Conservation (phyloP, 2,113 vertebrate genomes). For the Zosterops borbonicus region DNA sequence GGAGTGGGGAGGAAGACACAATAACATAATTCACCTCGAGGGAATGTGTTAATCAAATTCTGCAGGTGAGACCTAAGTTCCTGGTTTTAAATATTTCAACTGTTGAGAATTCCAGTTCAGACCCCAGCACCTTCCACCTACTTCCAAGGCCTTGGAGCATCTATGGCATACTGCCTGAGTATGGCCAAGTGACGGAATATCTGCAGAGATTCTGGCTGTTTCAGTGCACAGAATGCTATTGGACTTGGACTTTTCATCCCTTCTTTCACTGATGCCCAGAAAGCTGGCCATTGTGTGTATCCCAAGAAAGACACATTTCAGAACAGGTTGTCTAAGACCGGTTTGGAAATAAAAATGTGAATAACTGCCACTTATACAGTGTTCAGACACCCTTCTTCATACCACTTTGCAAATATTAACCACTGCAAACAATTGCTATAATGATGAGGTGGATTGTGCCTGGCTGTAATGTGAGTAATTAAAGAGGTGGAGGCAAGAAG, state of each 20-base stretch:
- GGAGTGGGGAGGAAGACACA: not conserved
- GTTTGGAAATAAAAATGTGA: not conserved
- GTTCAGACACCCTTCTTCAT: not conserved
- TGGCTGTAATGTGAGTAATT: conserved; percentile 1
- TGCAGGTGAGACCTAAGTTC: not conserved
- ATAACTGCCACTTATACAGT: not conserved
- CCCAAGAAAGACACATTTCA: not conserved
- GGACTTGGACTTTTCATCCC: not conserved
- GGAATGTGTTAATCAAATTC: not conserved
- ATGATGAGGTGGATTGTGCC: not conserved
- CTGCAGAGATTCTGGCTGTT: not conserved
- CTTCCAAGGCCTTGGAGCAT: not conserved
- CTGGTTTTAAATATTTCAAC: not conserved
- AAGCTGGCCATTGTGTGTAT: not conserved
- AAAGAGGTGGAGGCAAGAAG: not conserved
- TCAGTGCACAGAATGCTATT: not conserved
- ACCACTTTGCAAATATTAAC: conserved; percentile 36
- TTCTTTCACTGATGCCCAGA: not conserved
- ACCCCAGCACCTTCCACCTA: not conserved
- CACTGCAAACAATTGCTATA: conserved; percentile 22
- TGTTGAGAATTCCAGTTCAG: not conserved
- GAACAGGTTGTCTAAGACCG: not conserved
- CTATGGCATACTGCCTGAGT: not conserved
- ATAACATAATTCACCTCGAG: not conserved
- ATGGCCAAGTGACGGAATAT: not conserved